Conservation (phyloP, 2,113 vertebrate species). For the Diadophis punctatus region DNA sequence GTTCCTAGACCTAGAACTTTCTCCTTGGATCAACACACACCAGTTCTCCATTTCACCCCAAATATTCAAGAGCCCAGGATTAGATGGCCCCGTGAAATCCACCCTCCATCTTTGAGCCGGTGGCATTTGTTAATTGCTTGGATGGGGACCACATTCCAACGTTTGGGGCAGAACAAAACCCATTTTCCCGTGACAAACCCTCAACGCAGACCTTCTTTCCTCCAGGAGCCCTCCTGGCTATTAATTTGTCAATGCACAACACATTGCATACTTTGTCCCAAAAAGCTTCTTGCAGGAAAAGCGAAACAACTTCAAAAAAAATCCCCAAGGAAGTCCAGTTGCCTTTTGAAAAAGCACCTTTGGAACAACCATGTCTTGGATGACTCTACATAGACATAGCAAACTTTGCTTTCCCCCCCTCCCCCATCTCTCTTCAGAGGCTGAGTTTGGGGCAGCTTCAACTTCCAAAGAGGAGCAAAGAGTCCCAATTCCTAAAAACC, state of each 20-base stretch:
- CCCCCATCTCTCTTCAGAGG: neutral
- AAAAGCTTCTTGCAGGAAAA: neutral
- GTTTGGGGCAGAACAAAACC: neutral
- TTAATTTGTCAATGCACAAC: neutral
- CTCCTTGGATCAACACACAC: neutral
- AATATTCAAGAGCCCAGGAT: neutral
- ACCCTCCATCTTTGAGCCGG: neutral
- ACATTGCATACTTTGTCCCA: neutral
- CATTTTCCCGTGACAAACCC: neutral
- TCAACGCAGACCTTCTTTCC: neutral
- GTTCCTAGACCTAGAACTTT: neutral
- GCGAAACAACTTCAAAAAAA: neutral
- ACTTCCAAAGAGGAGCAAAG: neutral
- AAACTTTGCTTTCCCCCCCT: neutral
- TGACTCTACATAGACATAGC: neutral
- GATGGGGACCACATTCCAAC: neutral
- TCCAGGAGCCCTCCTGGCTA: neutral
- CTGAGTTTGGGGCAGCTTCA: neutral
- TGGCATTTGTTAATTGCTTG: neutral
- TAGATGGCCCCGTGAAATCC: neutral
- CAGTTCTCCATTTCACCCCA: neutral
- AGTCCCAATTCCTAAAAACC: neutral
- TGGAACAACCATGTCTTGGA: neutral
- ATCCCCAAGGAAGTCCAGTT: neutral
- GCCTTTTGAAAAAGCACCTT: neutral